Conservation (phyloP, 2,888 invertebrate species). For the Leucozona laternaria region DNA sequence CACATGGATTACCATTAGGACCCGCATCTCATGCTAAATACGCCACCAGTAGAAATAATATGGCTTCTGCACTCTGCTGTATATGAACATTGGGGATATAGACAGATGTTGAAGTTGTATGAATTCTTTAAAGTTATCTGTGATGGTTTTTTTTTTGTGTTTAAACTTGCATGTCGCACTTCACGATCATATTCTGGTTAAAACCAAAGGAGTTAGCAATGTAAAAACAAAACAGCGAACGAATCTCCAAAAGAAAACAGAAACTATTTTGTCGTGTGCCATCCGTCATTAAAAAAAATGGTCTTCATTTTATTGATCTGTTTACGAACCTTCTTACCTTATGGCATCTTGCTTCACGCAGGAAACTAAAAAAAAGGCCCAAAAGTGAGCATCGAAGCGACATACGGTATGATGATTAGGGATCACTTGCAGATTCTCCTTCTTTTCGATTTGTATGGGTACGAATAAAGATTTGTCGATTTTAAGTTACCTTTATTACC, state of each 20-base stretch:
- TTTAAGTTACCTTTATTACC: neutral
- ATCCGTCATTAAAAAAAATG: conserved; percentile 42
- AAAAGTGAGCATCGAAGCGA: conserved; percentile 45
- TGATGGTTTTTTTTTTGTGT: conserved; percentile 10
- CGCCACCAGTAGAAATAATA: conserved; percentile 48
- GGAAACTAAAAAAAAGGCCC: conserved; percentile 35
- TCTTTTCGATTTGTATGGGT: neutral
- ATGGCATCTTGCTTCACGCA: conserved; percentile 49
- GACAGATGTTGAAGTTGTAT: conserved; percentile 61
- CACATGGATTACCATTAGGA: conserved; percentile 47
- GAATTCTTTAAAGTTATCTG: conserved; percentile 21
- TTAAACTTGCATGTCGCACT: conserved; percentile 18
- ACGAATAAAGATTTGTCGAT: conserved; percentile 18
- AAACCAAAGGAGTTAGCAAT: neutral
- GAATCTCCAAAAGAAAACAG: conserved; percentile 42
- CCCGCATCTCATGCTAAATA: conserved; percentile 67
- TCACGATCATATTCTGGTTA: conserved; percentile 19
- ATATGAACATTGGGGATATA: conserved; percentile 18
- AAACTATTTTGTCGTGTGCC: conserved; percentile 63
- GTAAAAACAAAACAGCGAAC: neutral
- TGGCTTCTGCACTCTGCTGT: conserved; percentile 39
- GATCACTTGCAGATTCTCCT: conserved; percentile 20
- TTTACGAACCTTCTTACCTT: conserved; percentile 57
- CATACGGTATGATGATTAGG: conserved; percentile 66
- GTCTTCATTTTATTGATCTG: conserved; percentile 48